These are phyloP conservation scores for Batillaria attramentaria DNA, from an alignment of 1,140 invertebrate species.

Conservation along the genomic window DNA sequence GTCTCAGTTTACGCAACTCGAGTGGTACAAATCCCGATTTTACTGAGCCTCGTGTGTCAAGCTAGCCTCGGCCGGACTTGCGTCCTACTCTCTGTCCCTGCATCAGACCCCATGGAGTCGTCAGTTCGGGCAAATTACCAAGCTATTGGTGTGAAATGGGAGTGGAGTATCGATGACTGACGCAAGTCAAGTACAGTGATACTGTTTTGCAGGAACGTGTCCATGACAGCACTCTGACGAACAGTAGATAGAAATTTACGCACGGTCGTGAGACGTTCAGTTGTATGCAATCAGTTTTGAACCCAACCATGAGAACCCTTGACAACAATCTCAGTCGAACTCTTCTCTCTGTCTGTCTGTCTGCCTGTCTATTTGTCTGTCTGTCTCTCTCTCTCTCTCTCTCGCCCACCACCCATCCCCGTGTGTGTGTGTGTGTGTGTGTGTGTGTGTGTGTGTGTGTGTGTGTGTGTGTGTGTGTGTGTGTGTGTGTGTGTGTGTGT, in stretches of 20 bases:
- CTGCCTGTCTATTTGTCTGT: neutral
- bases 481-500: conserved; percentile 16
- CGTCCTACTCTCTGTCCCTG: too few species aligned
- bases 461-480: conserved; percentile 16
- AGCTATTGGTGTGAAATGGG: too few species aligned
- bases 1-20: too few species aligned
- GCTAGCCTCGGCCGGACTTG: too few species aligned
- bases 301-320: neutral
- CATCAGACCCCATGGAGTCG: too few species aligned
- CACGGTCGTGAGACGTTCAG: neutral
- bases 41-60: too few species aligned
- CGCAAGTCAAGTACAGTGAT: too few species aligned
- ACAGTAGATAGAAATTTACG: neutral
- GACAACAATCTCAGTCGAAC: neutral
- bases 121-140: too few species aligned
- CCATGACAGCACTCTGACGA: too few species aligned
- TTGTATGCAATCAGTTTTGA: neutral
- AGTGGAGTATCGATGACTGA: too few species aligned
- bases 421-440: neutral
- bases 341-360: neutral
- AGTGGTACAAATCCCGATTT: too few species aligned
- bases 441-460: neutral
- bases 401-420: neutral
- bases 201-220: too few species aligned
- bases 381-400: neutral